A percentile compares a stretch with the other conserved stretches of the same genome.
Conservation (phyloP, 37 sponge, comb jelly and placozoan genomes). For the Haliclona indistincta region DNA sequence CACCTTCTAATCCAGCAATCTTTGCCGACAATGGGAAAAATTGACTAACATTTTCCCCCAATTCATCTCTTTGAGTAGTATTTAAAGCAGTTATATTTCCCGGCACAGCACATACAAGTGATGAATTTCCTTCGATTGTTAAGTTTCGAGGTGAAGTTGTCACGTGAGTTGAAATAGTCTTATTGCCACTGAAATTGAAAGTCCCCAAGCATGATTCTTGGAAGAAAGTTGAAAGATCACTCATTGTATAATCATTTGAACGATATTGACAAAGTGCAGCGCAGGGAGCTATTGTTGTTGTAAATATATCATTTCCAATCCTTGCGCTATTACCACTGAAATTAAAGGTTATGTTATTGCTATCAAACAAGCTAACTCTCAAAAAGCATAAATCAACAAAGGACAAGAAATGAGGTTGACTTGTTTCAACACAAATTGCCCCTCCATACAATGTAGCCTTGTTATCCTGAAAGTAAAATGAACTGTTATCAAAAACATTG, state of each 20-base stretch:
- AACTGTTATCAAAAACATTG: neutral
- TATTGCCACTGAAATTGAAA: no score
- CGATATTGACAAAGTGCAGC: neutral
- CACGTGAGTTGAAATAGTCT: neutral
- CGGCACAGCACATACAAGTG: neutral
- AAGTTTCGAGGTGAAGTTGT: neutral
- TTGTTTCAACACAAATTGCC: neutral
- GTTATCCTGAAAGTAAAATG: neutral
- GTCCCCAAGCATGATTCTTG: slow-evolving; percentile 1
- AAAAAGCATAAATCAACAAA: neutral
- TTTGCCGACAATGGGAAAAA: slow-evolving; percentile 2
- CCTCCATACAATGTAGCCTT: slow-evolving; percentile 1
- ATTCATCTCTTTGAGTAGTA: neutral
- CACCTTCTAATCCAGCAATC: neutral
- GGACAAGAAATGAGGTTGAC: neutral
- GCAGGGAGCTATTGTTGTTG: neutral
- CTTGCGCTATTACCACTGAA: neutral
- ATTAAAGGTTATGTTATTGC: neutral
- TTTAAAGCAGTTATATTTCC: neutral
- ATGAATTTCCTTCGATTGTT: no score
- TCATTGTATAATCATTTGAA: neutral
- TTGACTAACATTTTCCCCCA: neutral
- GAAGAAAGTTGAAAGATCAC: no score
- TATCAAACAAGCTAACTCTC: no score
- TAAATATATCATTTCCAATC: slow-evolving; percentile 4